Evolutionary conservation across 2,888 invertebrate genomes (phyloP).

Genomic region (Lamellibrachia columna): DNA sequence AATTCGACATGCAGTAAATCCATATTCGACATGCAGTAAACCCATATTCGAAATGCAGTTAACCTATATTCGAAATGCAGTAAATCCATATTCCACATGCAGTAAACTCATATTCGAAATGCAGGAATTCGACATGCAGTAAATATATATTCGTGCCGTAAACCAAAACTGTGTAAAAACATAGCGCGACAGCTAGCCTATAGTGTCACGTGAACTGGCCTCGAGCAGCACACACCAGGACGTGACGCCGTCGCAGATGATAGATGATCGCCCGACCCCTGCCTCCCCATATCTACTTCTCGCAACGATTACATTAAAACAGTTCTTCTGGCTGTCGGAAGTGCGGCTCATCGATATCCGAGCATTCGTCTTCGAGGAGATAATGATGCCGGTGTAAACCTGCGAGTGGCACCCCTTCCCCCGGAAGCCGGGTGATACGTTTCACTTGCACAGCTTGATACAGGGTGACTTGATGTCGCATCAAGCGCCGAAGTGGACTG

Average conservation of each 20-base stretch:
- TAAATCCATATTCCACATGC: too few species aligned
- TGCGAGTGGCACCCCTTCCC: neutral
- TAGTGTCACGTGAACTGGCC: too few species aligned
- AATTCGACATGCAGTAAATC: too few species aligned
- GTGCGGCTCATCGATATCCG: neutral
- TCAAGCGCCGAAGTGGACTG: neutral
- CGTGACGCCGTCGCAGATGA: neutral
- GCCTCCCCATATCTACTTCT: neutral
- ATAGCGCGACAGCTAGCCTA: neutral
- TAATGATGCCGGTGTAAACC: neutral
- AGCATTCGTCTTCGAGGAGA: neutral
- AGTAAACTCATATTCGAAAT: too few species aligned
- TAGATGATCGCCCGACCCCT: neutral
- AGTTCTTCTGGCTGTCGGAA: slow-evolving; percentile 5
- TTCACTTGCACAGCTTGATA: neutral
- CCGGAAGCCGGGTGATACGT: neutral
- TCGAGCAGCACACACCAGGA: too few species aligned
- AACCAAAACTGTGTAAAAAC: neutral
- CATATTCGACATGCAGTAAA: too few species aligned
- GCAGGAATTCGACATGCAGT: too few species aligned
- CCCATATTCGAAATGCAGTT: too few species aligned
- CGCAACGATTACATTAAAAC: neutral
- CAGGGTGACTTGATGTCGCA: neutral
- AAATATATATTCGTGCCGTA: too few species aligned
- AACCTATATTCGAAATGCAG: too few species aligned